Conservation (phyloP, 2,888 invertebrate genomes). For the Hirtodrosophila alboralis region DNA sequence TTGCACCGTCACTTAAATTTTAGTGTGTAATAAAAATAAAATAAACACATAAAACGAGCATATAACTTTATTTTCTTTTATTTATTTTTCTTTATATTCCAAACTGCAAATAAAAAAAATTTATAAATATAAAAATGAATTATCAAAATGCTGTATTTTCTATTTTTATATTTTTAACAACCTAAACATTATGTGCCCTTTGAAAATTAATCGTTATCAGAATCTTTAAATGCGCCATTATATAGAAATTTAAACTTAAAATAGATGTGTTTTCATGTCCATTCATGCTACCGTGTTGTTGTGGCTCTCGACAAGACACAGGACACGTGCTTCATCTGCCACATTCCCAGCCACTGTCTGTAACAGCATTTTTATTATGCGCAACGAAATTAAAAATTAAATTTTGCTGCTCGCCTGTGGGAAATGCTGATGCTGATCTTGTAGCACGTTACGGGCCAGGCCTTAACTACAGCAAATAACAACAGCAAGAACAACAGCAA, state of each 20-base stretch:
- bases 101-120: no score
- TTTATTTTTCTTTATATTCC: no score
- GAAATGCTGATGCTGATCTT: conserved; percentile 49
- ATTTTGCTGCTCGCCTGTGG: conserved; percentile 54
- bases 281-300: conserved; percentile 6
- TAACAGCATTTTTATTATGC: conserved; percentile 67
- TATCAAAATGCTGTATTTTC: no score
- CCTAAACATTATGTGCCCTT: no score
- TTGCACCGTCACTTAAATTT: no score
- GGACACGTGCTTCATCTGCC: conserved; percentile 24
- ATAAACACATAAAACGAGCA: no score
- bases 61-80: no score
- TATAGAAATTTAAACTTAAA: conserved; percentile 11
- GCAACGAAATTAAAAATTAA: conserved; percentile 76
- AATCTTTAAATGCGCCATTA: not conserved
- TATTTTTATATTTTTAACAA: no score
- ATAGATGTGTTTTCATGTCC: conserved; percentile 24
- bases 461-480: conserved; percentile 49
- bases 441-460: conserved; percentile 26
- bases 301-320: conserved; percentile 6
- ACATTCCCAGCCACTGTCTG: conserved; percentile 12
- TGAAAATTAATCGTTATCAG: no score
- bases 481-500: conserved; percentile 23
- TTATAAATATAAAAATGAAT: no score
- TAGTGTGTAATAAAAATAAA: no score